These are phyloP conservation scores for Euproctis similis DNA, from an alignment of 2,888 invertebrate genomes.

Conservation along the genomic window DNA sequence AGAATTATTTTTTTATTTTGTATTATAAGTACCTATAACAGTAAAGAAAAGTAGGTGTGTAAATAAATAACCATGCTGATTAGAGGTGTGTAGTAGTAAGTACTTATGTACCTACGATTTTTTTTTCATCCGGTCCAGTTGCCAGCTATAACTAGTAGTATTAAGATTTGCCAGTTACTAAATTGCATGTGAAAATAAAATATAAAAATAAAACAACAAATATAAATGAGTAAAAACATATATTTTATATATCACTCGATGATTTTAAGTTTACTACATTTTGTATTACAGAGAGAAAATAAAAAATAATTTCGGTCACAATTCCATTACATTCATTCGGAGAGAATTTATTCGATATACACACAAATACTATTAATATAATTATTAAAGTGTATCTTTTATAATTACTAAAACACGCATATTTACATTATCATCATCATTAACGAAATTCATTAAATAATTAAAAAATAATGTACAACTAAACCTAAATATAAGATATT, in stretches of 20 bases:
- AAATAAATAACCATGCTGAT: too few relatives aligned
- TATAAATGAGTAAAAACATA: conserved; percentile 73
- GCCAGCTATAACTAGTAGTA: too few relatives aligned
- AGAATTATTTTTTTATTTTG: too few relatives aligned
- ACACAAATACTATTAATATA: conserved; percentile 55
- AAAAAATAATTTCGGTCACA: conserved; percentile 21
- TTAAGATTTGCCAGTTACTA: too few relatives aligned
- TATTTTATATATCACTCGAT: conserved; percentile 61
- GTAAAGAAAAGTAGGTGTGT: too few relatives aligned
- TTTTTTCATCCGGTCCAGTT: too few relatives aligned
- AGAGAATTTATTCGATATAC: conserved; percentile 48
- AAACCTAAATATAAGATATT: conserved; percentile 21
- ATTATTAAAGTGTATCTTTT: conserved; percentile 27
- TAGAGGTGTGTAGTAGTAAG: too few relatives aligned
- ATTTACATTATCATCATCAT: conserved; percentile 43
- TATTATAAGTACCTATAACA: too few relatives aligned
- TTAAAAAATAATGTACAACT: conserved; percentile 44
- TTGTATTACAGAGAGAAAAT: conserved; percentile 24
- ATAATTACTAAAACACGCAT: conserved; percentile 28
- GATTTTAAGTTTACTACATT: conserved; percentile 51
- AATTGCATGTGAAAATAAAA: too few relatives aligned
- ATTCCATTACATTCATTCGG: conserved; percentile 46
- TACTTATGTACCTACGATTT: too few relatives aligned
- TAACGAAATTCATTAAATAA: conserved; percentile 26
- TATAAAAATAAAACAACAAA: conserved; percentile 38